These are phyloP conservation scores for Gallinago solitaria DNA, from an alignment of 2,797 vertebrate species.

Conservation along the genomic window DNA sequence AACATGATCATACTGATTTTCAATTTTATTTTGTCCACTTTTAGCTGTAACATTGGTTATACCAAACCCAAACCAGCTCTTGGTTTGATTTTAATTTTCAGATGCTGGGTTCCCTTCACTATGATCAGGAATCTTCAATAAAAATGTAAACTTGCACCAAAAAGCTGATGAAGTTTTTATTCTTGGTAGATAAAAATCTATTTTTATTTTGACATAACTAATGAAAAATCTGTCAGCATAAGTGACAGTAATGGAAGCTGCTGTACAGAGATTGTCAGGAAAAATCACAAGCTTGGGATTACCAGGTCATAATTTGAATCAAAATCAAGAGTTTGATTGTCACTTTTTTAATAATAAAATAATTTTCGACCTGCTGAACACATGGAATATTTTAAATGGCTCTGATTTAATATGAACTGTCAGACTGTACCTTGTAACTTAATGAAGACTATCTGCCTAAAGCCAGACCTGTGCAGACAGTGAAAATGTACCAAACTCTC, in stretches of 20 bases:
- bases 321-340: background rate
- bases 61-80: background rate
- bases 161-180: background rate
- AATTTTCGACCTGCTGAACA: background rate
- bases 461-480: background rate
- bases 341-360: slow-evolving; percentile 12
- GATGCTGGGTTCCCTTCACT: background rate
- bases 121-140: background rate
- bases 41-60: background rate
- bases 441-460: background rate
- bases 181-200: background rate
- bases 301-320: background rate
- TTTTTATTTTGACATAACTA: slow-evolving; percentile 52
- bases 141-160: background rate
- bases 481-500: background rate
- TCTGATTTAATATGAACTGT: background rate
- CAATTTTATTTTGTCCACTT: background rate
- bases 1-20: background rate
- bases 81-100: background rate
- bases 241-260: slow-evolving; percentile 37
- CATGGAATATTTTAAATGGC: background rate
- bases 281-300: slow-evolving; percentile 34
- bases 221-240: slow-evolving; percentile 15
- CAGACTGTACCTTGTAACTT: background rate
- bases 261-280: slow-evolving; percentile 6